These are phyloP conservation scores for Drosophila nigricruria DNA, from an alignment of 2,888 invertebrate genomes.

Conservation along the genomic window DNA sequence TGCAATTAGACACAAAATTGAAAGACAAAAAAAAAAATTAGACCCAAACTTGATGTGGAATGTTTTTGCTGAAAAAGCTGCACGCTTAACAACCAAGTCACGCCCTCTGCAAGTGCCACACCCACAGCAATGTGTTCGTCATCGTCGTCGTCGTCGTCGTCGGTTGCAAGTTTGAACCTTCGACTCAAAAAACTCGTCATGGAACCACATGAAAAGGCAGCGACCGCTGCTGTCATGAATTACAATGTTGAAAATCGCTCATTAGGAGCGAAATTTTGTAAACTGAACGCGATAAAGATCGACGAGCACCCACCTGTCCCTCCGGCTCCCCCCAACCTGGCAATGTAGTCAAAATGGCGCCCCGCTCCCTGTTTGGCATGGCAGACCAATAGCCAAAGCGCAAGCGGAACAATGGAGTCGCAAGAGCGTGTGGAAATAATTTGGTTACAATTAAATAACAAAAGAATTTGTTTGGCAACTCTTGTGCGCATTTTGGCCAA, in stretches of 20 bases:
- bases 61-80: conserved; percentile 47
- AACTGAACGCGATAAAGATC: conserved; percentile 77
- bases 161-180: conserved; percentile 9
- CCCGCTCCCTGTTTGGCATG: conserved; percentile 12
- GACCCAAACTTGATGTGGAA: conserved; percentile 24
- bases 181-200: conserved; percentile 25
- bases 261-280: conserved; percentile 80
- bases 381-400: conserved; percentile 27
- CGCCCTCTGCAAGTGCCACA: conserved; percentile 65
- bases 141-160: conserved; percentile 11
- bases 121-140: conserved; percentile 56
- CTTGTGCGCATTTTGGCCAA: conserved; percentile 78
- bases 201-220: conserved; percentile 72
- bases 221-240: conserved; percentile 56
- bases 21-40: conserved; percentile 13
- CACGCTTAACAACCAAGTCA: conserved; percentile 67
- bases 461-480: conserved; percentile 83
- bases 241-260: conserved; percentile 78
- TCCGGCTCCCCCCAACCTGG: too few relatives aligned
- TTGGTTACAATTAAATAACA: conserved; percentile 82
- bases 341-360: conserved; percentile 37
- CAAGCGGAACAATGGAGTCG: conserved; percentile 43
- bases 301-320: neutral
- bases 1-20: conserved; percentile 27
- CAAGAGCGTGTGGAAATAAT: conserved; percentile 80